Evolutionary conservation across 1,140 invertebrate species (phyloP), one percentile per base, ranked within the genome.

Genomic region (Hylaeus anthracinus): DNA sequence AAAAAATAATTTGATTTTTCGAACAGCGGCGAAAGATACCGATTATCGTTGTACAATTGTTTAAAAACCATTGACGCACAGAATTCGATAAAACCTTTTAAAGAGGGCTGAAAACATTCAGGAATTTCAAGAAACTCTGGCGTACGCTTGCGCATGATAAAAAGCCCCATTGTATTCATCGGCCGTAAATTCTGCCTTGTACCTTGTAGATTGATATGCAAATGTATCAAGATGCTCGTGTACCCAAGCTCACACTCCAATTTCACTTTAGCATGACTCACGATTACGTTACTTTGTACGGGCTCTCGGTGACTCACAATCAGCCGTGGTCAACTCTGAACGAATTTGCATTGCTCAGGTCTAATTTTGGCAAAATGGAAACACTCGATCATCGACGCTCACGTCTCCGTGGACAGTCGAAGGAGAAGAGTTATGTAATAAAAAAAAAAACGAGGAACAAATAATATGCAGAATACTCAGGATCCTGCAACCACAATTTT

Each of bases 171-270:
- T 73, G 61, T 41, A 73, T 66, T 79, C 37, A 9, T n/a, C 9
- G 55, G 39, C 39, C 55, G 58, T 70, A 60, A 69, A 66, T 41
- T 73, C 26, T 2, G 41, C 14, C 61, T 64, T 6, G 70, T 41
- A 58, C 41, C 43, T 12, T 10, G 53, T 26, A 65, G 61, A 85
- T 82, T 60, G 66, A 85, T 74, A 85, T 78, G 83, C 66, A 85
- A 85, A 82, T 78, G 65, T 67, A 60, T 48, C 51, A 63, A 72
- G 72, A 80, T 55, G 56, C 55, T 10, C 60, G 14, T 41, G 39
- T 64, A 58, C 26, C 61, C 10, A 43, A n/a, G 14, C 71, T 71
- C 72, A 41, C 55, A 48, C 63, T 80, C 15, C 56, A 66, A 78
- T 86, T 78, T 86, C 74, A 71, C 65, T 76, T 63, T 39, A 15